Conservation (phyloP, 2,113 vertebrate genomes). For the Sigmodon hispidus region DNA sequence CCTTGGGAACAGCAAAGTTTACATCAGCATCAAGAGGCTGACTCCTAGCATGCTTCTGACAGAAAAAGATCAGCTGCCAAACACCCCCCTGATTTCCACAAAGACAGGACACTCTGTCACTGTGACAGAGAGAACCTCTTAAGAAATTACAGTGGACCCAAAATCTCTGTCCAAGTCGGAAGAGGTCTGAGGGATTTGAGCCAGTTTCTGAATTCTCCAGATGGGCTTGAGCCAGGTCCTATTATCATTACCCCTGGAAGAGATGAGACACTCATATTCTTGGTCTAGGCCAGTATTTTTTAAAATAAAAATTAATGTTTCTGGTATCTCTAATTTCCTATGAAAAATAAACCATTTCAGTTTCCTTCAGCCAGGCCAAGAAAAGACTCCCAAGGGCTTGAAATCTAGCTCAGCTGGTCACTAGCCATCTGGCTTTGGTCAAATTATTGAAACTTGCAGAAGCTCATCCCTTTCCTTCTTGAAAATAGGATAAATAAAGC, state of each 20-base stretch:
- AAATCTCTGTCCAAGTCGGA: background rate
- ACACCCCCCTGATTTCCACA: background rate
- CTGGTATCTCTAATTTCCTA: conserved; percentile 50
- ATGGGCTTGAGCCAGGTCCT: background rate
- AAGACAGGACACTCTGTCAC: background rate
- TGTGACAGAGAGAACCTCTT: background rate
- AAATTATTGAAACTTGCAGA: conserved; percentile 9
- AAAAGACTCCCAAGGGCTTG: background rate
- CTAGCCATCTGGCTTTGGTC: conserved; percentile 33
- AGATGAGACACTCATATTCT: background rate
- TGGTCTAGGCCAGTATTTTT: background rate
- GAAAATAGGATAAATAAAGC: background rate
- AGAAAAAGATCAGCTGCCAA: background rate
- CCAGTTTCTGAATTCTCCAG: background rate
- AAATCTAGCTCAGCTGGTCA: background rate
- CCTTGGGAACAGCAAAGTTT: background rate
- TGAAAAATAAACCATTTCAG: conserved; percentile 42
- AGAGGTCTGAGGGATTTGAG: background rate
- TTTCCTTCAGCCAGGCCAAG: background rate
- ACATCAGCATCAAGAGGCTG: too few species aligned
- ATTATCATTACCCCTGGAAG: conserved; percentile 17
- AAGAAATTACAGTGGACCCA: background rate
- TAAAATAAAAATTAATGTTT: background rate
- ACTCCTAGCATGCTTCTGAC: background rate
- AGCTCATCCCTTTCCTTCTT: background rate